These are phyloP conservation scores for Myodes glareolus DNA, from an alignment of 2,113 vertebrate genomes.

Conservation along the genomic window DNA sequence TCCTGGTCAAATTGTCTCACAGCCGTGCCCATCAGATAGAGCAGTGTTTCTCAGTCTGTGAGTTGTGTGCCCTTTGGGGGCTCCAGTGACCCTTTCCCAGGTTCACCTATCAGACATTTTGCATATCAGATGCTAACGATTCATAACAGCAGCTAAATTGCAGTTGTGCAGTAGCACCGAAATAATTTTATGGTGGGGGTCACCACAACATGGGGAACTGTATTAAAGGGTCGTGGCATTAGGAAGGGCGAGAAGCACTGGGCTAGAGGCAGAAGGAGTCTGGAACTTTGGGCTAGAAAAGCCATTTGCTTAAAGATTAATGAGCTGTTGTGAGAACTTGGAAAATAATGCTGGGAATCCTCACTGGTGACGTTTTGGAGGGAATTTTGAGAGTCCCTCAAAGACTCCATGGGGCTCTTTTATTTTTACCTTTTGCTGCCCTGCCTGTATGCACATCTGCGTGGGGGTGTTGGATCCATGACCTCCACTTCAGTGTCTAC, in stretches of 20 bases:
- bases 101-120: background rate
- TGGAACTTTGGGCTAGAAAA: background rate
- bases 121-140: background rate
- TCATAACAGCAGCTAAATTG: background rate
- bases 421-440: background rate
- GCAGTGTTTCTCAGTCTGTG: background rate
- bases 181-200: background rate
- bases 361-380: background rate
- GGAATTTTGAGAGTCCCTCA: background rate
- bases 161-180: background rate
- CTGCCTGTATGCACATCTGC: background rate
- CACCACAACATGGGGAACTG: background rate
- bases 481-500: background rate
- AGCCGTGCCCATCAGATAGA: background rate
- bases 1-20: background rate
- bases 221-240: background rate
- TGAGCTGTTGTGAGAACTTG: background rate
- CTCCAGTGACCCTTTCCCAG: background rate
- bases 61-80: background rate
- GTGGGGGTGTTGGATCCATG: background rate
- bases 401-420: background rate
- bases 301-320: background rate
- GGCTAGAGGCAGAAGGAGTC: background rate
- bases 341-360: background rate
- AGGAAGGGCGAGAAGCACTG: too few relatives aligned